These are phyloP conservation scores for Gasterosteus aculeatus DNA, from an alignment of 2,113 vertebrate genomes.

Conservation along the genomic window DNA sequence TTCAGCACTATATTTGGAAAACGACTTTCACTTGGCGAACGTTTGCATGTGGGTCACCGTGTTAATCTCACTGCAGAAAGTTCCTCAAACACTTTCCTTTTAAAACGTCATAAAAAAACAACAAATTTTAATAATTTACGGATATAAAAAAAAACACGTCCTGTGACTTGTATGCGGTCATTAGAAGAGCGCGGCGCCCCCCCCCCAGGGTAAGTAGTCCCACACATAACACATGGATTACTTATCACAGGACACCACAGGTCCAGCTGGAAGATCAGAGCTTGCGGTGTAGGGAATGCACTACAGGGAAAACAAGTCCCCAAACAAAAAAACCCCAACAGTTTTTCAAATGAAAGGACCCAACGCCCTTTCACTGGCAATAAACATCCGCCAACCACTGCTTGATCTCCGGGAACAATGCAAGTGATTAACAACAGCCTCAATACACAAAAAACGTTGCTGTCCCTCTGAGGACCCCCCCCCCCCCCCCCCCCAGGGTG, in stretches of 20 bases:
- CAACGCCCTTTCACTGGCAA: conserved; percentile 61
- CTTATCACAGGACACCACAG: conserved; percentile 60
- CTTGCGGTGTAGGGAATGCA: conserved; percentile 27
- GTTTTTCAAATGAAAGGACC: conserved; percentile 54
- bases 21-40: conserved; percentile 32
- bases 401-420: conserved; percentile 67
- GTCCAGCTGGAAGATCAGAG: conserved; percentile 63
- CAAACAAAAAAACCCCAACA: conserved; percentile 47
- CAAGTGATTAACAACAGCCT: conserved; percentile 64
- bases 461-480: conserved; percentile 44
- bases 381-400: conserved; percentile 54
- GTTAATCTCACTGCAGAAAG: neutral
- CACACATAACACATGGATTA: conserved; percentile 63
- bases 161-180: conserved; percentile 2
- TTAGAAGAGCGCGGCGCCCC: conserved; percentile 15
- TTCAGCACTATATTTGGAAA: conserved; percentile 66
- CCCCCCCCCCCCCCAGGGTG: too few species aligned
- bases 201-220: conserved; percentile 5
- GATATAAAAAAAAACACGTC: neutral
- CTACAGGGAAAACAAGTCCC: conserved; percentile 47
- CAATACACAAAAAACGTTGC: conserved; percentile 55
- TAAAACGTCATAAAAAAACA: neutral
- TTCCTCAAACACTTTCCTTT: neutral
- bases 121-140: neutral
- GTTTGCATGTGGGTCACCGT: conserved; percentile 7